Evolutionary conservation across 2,113 vertebrate genomes (phyloP).

Genomic region (Sapayoa aenigma): DNA sequence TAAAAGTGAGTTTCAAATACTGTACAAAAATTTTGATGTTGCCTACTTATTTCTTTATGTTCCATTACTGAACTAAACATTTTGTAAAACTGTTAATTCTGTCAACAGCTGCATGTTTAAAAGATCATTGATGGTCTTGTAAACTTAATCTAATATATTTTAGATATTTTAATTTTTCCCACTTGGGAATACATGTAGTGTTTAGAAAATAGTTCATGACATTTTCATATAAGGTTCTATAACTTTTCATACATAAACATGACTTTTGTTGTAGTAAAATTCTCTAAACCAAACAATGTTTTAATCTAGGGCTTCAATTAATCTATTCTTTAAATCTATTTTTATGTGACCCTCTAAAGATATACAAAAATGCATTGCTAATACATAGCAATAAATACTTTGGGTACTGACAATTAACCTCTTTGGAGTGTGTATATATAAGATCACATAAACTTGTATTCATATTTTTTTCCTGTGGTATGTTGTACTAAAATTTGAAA

Average conservation of each 20-base stretch:
- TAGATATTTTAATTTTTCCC: constrained; percentile 85
- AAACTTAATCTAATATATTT: constrained; percentile 86
- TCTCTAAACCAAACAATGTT: constrained; percentile 81
- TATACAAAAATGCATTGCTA: constrained; percentile 84
- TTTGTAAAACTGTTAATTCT: constrained; percentile 84
- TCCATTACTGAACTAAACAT: constrained; percentile 76
- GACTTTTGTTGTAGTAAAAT: constrained; percentile 80
- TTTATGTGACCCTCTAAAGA: constrained; percentile 87
- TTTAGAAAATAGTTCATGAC: constrained; percentile 78
- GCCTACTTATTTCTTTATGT: constrained; percentile 77
- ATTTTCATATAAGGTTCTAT: constrained; percentile 85
- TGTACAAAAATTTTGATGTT: constrained; percentile 74
- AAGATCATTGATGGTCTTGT: constrained; percentile 81
- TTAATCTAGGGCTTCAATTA: constrained; percentile 82
- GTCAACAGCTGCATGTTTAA: constrained; percentile 90
- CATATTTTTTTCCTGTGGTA: constrained; percentile 82
- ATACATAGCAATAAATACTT: constrained; percentile 86
- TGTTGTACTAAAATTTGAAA: constrained; percentile 82
- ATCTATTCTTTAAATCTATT: constrained; percentile 89
- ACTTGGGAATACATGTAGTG: constrained; percentile 80
- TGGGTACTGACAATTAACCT: constrained; percentile 87
- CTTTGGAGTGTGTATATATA: constrained; percentile 83
- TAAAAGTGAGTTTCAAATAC: constrained; percentile 76
- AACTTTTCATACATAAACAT: constrained; percentile 87
- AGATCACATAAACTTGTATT: constrained; percentile 84